Evolutionary conservation across 2,888 invertebrate genomes (phyloP).

Genomic region (Omphaloscelis lunosa): DNA sequence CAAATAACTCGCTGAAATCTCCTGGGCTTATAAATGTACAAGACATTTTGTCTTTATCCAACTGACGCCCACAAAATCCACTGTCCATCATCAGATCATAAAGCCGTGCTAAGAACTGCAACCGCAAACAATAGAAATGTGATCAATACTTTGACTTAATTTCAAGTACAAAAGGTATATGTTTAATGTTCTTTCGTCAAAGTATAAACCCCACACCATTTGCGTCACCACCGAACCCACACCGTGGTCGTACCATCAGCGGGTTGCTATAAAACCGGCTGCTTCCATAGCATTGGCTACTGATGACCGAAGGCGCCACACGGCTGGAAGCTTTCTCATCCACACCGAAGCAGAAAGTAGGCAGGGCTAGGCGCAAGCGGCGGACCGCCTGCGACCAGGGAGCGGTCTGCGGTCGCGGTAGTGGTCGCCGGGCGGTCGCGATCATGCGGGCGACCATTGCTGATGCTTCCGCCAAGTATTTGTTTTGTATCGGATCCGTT

Average conservation of each 20-base stretch:
- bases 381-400: conserved; percentile 68
- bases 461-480: conserved; percentile 81
- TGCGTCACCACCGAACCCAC: conserved; percentile 62
- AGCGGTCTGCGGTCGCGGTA: conserved; percentile 57
- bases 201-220: conserved; percentile 33
- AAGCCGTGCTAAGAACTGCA: conserved; percentile 52
- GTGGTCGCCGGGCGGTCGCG: conserved; percentile 74
- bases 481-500: conserved; percentile 78
- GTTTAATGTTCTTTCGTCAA: conserved; percentile 12
- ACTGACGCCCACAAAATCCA: conserved; percentile 53
- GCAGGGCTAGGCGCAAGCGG: conserved; percentile 76
- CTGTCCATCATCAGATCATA: conserved; percentile 44
- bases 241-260: conserved; percentile 82
- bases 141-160: conserved; percentile 36
- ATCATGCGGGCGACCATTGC: conserved; percentile 72
- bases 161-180: background rate
- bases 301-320: conserved; percentile 81
- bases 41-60: too few relatives aligned
- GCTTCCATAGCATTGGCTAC: conserved; percentile 79
- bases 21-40: too few relatives aligned
- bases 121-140: conserved; percentile 21
- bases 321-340: conserved; percentile 73
- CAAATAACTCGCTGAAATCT: too few relatives aligned
- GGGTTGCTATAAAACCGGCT: conserved; percentile 85
- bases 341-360: conserved; percentile 80